phyloP scores from a whole-genome alignment of 2,888 invertebrate genomes.

The Chaetogeoica ovagalla region DNA sequence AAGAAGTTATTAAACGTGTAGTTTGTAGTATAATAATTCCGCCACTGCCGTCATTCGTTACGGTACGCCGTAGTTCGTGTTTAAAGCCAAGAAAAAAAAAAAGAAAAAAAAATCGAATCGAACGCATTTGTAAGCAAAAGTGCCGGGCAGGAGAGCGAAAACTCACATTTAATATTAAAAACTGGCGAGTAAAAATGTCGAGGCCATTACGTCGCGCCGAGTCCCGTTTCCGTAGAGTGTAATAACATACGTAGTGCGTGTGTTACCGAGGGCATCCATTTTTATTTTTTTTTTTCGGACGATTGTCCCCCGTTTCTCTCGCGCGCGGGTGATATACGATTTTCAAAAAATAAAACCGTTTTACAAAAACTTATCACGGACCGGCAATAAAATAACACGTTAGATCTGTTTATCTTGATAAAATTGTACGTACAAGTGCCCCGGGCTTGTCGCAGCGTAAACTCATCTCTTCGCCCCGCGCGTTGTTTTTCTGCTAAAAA shows the following conservation, averaged over 20 bases:
- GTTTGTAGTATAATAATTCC: no score
- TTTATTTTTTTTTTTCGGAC: conserved; percentile 43
- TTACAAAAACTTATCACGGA: conserved; percentile 53
- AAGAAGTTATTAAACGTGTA: no score
- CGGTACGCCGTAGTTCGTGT: no score
- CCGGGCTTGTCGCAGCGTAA: conserved; percentile 42
- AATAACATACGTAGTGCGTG: not conserved
- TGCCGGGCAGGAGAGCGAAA: not conserved
- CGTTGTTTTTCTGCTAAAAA: conserved; percentile 4
- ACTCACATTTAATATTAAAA: not conserved
- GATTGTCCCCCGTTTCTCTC: conserved; percentile 41
- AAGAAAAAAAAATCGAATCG: no score
- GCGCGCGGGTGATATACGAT: conserved; percentile 36
- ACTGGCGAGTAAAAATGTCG: not conserved
- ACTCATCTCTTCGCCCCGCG: not conserved
- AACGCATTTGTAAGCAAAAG: no score
- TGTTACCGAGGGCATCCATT: conserved; percentile 18
- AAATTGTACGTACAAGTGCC: conserved; percentile 51
- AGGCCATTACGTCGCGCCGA: not conserved
- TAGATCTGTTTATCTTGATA: conserved; percentile 53
- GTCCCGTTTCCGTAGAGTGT: not conserved
- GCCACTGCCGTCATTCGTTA: no score
- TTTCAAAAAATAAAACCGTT: conserved; percentile 35
- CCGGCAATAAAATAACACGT: conserved; percentile 49
- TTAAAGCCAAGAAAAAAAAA: no score